Evolutionary conservation across 2,113 vertebrate species (phyloP).

Genomic region (Cyprinus carpio): DNA sequence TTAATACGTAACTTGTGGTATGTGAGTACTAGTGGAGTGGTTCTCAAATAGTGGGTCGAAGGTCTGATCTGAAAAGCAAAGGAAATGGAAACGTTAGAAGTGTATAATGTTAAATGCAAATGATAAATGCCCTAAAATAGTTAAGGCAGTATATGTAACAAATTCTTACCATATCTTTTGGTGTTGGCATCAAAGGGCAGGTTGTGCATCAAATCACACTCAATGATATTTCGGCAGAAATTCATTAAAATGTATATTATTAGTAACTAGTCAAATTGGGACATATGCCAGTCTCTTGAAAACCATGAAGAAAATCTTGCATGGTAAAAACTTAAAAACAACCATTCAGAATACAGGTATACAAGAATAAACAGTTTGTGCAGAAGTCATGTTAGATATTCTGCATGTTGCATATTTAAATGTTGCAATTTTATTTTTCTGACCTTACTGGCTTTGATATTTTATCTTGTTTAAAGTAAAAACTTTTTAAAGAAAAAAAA

Average conservation of each 20-base stretch:
- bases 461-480: background rate
- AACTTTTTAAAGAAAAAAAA: too few relatives aligned
- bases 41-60: background rate
- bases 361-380: background rate
- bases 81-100: background rate
- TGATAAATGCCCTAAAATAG: background rate
- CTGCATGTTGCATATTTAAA: background rate
- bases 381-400: background rate
- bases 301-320: background rate
- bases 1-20: slow-evolving; percentile 2
- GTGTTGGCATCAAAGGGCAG: background rate
- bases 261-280: background rate
- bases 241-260: background rate
- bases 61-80: background rate
- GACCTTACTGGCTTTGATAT: background rate
- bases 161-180: background rate
- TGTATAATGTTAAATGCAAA: background rate
- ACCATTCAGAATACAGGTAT: background rate
- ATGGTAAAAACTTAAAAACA: background rate
- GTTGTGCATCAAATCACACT: background rate
- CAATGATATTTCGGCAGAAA: background rate
- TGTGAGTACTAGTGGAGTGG: background rate
- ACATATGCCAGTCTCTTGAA: background rate
- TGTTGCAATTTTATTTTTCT: background rate
- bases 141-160: background rate